Evolutionary conservation across 2,797 vertebrate genomes (phyloP).

Genomic region (Ataeniobius toweri): DNA sequence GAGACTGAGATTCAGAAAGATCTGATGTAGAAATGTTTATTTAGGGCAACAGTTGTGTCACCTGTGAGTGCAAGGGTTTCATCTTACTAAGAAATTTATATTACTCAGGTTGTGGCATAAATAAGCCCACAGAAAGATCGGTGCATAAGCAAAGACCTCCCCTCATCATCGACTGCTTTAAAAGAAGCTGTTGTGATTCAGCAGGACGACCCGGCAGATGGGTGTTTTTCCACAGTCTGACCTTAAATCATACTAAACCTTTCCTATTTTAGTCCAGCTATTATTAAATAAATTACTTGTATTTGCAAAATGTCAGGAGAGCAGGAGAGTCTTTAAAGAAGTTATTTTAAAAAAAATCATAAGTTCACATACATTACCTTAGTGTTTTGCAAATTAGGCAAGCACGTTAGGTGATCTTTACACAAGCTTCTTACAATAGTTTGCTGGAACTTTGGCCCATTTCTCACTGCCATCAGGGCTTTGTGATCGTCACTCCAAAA

Average conservation of each 20-base stretch:
- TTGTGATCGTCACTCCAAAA: background rate
- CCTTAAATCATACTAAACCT: background rate
- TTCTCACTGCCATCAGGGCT: background rate
- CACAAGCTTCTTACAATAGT: background rate
- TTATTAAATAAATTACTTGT: too few relatives aligned
- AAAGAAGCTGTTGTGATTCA: conserved; percentile 32
- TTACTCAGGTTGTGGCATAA: conserved; percentile 50
- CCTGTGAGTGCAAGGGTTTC: conserved; percentile 11
- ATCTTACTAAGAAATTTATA: conserved; percentile 37
- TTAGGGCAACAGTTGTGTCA: conserved; percentile 9
- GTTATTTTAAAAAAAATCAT: too few relatives aligned
- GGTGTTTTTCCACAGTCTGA: background rate
- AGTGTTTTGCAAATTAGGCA: too few relatives aligned
- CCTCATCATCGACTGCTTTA: conserved; percentile 28
- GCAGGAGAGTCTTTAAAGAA: too few relatives aligned
- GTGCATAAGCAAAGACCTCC: conserved; percentile 37
- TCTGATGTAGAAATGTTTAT: background rate
- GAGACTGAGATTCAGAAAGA: background rate
- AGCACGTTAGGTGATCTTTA: background rate
- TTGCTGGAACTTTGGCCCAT: background rate
- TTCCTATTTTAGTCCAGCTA: background rate
- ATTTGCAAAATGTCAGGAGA: too few relatives aligned
- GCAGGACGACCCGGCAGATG: conserved; percentile 35
- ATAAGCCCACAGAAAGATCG: conserved; percentile 47
- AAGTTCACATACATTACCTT: too few relatives aligned